Evolutionary conservation across 2,888 invertebrate species (phyloP).

Genomic region (Phania funesta): DNA sequence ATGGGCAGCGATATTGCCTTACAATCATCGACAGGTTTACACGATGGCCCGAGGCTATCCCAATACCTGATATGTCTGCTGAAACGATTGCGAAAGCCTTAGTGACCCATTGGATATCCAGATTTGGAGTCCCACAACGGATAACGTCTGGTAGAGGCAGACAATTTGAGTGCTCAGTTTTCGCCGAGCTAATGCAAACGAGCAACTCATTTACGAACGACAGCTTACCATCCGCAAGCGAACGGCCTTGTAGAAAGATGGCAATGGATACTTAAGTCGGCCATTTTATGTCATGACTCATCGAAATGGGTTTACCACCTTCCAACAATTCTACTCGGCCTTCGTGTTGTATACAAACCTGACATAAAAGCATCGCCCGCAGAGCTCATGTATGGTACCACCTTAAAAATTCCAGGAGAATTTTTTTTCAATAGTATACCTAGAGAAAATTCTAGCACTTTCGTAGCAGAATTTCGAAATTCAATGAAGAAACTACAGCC

Average conservation of each 20-base stretch:
- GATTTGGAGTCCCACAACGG: neutral
- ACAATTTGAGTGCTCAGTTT: neutral
- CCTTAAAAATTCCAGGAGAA: constrained; percentile 32
- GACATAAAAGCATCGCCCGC: constrained; percentile 25
- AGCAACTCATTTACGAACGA: constrained; percentile 2
- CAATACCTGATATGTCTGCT: neutral
- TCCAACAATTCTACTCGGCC: constrained; percentile 23
- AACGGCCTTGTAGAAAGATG: constrained; percentile 42
- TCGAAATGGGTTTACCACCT: constrained; percentile 23
- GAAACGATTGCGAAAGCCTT: neutral
- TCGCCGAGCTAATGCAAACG: neutral
- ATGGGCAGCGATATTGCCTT: neutral
- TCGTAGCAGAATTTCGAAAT: constrained; percentile 5
- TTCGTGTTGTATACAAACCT: constrained; percentile 18
- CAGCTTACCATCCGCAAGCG: constrained; percentile 20
- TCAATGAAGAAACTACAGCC: constrained; percentile 6
- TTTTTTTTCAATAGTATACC: neutral
- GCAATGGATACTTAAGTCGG: constrained; percentile 23
- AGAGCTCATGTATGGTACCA: constrained; percentile 35
- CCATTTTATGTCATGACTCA: constrained; percentile 30
- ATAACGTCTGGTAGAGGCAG: neutral
- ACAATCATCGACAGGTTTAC: neutral
- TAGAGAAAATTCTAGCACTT: neutral
- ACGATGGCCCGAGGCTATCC: neutral
- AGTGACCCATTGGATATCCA: neutral